Base-by-base conservation (phyloP, 2,113 vertebrate genomes). In the Callopanchax toddi region DNA sequence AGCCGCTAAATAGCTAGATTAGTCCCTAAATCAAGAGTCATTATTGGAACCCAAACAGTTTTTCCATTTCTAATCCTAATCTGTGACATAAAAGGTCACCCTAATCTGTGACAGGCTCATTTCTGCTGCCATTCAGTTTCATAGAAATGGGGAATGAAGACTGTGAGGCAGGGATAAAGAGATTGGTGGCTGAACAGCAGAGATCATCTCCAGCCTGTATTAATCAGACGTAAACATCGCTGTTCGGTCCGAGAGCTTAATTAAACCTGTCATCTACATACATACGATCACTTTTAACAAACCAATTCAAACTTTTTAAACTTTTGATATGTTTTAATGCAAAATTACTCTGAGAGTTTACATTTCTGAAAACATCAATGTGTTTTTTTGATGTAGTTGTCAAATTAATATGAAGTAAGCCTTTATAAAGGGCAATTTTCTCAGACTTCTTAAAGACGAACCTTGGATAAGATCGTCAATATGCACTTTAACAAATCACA, bases 51-150 rank as follows among this genome's bases (percentile, higher is more conserved):
- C 71, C 52, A 67, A 75, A 76, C 60, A 73, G 17, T 42, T 65
- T 70, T 11, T 29, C 78, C 39, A 82, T 84, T 64, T 62, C 66
- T 48, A 45, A 51, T 71, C 50, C 63, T 65, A 71, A 81, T 82
- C 84, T 77, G 25, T n/a, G 39, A 72, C 61, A 86, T 85, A 73
- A 85, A 82, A 76, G 79, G 77, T 85, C 74, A 83, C 60, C 76
- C 76, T 84, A 84, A 86, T 89, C 81, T 88, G 79, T 77, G 57
- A 69, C 6, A 32, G 52, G 60, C 53, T 56, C 78, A 76, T 78
- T 79, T 81, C 60, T 42, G 29, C 60, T 83, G 76, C 76, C 32
- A 76, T 72, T 79, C 67, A 64, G 60, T 42, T 29, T 46, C 32
- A 46, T 42, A 44, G 57, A 68, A 79, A 79, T 37, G 65, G 54